Conservation (phyloP, 1,140 invertebrate species). For the Leptonema lineaticorne region DNA sequence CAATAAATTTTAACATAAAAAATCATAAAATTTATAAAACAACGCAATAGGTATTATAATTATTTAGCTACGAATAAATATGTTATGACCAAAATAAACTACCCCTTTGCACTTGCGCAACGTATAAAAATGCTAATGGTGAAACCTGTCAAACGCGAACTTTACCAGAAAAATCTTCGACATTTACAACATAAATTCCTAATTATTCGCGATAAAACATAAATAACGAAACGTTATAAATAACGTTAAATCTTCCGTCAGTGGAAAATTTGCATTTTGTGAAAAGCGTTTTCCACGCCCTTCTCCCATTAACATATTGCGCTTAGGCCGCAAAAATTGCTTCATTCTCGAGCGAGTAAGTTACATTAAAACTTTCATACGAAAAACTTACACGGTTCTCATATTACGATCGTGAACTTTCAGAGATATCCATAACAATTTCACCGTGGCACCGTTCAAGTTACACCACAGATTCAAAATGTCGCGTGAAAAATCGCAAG, state of each 20-base stretch:
- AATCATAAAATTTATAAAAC: no score
- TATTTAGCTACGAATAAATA: neutral
- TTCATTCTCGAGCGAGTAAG: no score
- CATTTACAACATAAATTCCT: neutral
- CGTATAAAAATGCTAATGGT: slow-evolving; percentile 13
- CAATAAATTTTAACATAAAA: no score
- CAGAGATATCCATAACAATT: neutral
- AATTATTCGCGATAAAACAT: no score
- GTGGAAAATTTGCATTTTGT: no score
- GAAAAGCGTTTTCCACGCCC: neutral
- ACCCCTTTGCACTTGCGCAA: neutral
- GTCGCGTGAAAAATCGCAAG: slow-evolving; percentile 24
- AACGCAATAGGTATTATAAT: no score
- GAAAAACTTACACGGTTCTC: no score
- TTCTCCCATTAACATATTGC: neutral
- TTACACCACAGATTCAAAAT: slow-evolving; percentile 30
- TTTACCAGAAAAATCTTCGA: neutral
- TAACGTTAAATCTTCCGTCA: no score
- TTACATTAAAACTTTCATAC: no score
- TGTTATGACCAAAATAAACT: neutral
- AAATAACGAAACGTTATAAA: no score
- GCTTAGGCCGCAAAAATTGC: no score
- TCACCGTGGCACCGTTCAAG: slow-evolving; percentile 35
- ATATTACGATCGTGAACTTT: neutral
- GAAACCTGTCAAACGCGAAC: slow-evolving; percentile 17